Evolutionary conservation across 2,888 invertebrate species (phyloP).

Genomic region (Ophraella communa): DNA sequence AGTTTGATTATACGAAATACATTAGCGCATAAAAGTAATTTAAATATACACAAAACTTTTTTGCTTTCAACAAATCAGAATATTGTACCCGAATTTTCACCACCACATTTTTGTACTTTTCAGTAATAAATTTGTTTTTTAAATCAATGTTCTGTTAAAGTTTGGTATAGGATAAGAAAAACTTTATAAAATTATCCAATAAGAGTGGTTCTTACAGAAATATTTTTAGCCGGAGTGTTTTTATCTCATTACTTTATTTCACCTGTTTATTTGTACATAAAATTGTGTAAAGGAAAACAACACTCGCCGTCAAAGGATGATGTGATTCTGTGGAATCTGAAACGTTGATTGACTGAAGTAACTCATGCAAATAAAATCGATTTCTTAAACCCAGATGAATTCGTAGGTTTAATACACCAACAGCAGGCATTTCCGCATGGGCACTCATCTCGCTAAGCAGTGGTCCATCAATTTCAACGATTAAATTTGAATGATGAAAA

Average conservation of each 20-base stretch:
- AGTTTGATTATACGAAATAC: neutral
- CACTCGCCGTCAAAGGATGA: constrained; percentile 1
- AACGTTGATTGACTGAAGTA: constrained; percentile 25
- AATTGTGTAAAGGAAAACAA: neutral
- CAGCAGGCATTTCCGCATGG: constrained; percentile 17
- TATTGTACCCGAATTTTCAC: neutral
- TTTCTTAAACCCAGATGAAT: constrained; percentile 30
- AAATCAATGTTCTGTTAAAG: too few species aligned
- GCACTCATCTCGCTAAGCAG: neutral
- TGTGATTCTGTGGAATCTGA: constrained; percentile 7
- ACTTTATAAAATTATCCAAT: too few species aligned
- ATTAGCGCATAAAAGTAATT: neutral
- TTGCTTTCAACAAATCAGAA: neutral
- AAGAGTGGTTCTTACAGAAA: too few species aligned
- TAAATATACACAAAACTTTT: neutral
- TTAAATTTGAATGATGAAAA: neutral
- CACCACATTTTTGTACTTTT: neutral
- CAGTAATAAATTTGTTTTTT: too few species aligned
- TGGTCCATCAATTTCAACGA: neutral
- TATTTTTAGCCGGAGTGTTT: neutral
- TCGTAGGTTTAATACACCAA: constrained; percentile 28
- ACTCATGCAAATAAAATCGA: constrained; percentile 34
- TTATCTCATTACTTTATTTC: neutral
- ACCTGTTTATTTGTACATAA: neutral
- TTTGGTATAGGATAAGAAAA: too few species aligned